phyloP scores from a whole-genome alignment of 2,888 invertebrate genomes.

The Choreutis nemorana region DNA sequence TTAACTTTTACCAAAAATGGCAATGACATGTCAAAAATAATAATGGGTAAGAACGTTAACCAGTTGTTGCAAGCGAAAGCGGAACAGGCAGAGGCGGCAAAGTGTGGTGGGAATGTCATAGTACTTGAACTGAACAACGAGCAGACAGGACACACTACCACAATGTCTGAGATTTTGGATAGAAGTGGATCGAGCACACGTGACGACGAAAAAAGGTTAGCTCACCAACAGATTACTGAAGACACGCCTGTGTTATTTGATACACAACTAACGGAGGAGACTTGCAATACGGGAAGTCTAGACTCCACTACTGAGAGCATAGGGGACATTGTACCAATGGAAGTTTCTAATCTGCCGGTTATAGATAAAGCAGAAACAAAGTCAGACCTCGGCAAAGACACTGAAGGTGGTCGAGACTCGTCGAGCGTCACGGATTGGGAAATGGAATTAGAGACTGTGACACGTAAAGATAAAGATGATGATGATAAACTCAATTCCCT shows the following conservation, averaged over 20 bases:
- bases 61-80: constrained; percentile 48
- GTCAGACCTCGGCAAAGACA: constrained; percentile 30
- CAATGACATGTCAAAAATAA: constrained; percentile 57
- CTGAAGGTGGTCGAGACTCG: constrained; percentile 38
- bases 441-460: constrained; percentile 66
- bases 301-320: constrained; percentile 48
- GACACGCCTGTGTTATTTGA: constrained; percentile 66
- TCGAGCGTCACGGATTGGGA: constrained; percentile 67
- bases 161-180: constrained; percentile 56
- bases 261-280: constrained; percentile 39
- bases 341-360: constrained; percentile 27
- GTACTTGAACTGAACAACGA: constrained; percentile 58
- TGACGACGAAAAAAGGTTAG: constrained; percentile 23
- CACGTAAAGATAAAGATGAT: constrained; percentile 47
- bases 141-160: constrained; percentile 47
- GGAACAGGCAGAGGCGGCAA: constrained; percentile 37
- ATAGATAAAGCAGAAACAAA: constrained; percentile 33
- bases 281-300: constrained; percentile 47
- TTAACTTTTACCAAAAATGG: constrained; percentile 53
- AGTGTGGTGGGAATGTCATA: constrained; percentile 50
- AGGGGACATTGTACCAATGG: constrained; percentile 37
- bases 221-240: constrained; percentile 49
- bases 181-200: constrained; percentile 26
- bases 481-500: constrained; percentile 54
- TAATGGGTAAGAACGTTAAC: constrained; percentile 60